These are phyloP conservation scores for Rhinolophus ferrumequinum DNA, from an alignment of 2,113 vertebrate genomes.

Conservation along the genomic window DNA sequence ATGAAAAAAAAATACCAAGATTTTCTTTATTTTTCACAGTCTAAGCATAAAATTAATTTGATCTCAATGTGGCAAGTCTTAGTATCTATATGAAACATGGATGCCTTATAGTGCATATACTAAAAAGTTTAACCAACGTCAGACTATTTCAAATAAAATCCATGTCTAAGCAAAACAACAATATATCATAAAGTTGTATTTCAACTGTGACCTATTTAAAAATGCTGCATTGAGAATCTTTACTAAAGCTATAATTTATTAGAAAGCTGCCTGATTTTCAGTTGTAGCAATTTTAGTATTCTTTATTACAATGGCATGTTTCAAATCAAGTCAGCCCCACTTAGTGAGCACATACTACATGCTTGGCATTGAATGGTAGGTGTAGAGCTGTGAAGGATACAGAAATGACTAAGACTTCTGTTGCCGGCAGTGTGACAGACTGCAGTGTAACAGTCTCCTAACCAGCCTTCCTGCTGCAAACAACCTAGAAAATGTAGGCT, in stretches of 20 bases:
- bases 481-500: background rate
- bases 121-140: background rate
- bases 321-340: background rate
- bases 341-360: background rate
- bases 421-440: background rate
- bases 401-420: background rate
- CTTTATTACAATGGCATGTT: background rate
- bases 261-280: constrained; percentile 39
- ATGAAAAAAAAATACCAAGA: background rate
- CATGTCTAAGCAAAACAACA: background rate
- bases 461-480: background rate
- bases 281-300: background rate
- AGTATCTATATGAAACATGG: background rate
- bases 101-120: background rate
- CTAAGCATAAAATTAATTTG: background rate
- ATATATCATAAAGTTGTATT: background rate
- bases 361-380: background rate
- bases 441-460: background rate
- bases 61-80: background rate
- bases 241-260: constrained; percentile 31
- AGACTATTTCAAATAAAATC: constrained; percentile 49
- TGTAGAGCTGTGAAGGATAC: background rate
- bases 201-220: constrained; percentile 42
- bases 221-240: constrained; percentile 40
- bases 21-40: background rate